phyloP scores from a whole-genome alignment of 2,797 vertebrate species.

The Podarcis lilfordi region DNA sequence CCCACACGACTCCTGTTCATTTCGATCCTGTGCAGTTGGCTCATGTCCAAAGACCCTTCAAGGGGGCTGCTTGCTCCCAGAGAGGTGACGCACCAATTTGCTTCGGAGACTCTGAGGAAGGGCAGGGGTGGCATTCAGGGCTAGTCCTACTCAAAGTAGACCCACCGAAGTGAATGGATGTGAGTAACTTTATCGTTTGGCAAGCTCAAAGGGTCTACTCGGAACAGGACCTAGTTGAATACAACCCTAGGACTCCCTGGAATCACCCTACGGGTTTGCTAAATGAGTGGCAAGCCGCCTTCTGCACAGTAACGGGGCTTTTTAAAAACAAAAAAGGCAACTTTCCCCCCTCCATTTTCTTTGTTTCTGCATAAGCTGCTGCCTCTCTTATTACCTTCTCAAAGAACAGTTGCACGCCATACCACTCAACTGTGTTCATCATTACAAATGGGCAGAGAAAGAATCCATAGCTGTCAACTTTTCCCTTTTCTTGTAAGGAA shows the following conservation, averaged over 20 bases:
- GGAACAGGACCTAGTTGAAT: too few species aligned
- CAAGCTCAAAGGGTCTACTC: too few species aligned
- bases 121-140: too few species aligned
- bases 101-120: not conserved
- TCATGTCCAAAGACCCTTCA: not conserved
- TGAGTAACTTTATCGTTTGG: too few species aligned
- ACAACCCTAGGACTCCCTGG: constrained; percentile 11
- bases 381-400: not conserved
- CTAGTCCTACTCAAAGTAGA: too few species aligned
- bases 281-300: rapidly evolving
- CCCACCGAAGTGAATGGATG: too few species aligned
- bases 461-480: too few species aligned
- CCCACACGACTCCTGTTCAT: too few species aligned
- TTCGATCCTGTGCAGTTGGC: not conserved
- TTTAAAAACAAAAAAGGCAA: not conserved
- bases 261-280: not conserved
- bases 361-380: not conserved
- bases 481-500: too few species aligned
- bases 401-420: constrained; percentile 9
- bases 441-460: not conserved
- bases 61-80: constrained; percentile 31
- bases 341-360: rapidly evolving
- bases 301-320: not conserved
- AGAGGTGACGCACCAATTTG: constrained; percentile 59
- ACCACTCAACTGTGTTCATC: not conserved